Conservation (phyloP, 1,140 invertebrate species). For the Drosophila ambigua region DNA sequence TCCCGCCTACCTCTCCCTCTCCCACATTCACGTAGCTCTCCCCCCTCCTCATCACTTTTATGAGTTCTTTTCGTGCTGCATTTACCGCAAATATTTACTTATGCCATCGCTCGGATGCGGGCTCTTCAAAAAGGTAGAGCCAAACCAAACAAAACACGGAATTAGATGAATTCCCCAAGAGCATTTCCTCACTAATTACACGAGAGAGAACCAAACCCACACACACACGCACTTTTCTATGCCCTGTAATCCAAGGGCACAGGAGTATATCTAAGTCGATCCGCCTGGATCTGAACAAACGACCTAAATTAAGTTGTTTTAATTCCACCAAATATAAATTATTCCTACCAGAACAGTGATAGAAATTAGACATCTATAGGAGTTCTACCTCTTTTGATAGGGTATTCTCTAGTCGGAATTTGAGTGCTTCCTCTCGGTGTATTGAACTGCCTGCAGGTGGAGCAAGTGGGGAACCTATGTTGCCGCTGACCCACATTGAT, state of each 20-base stretch:
- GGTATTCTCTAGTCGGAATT: not conserved
- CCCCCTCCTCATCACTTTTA: not conserved
- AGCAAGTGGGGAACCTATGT: slow-evolving; percentile 11
- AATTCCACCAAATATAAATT: no score
- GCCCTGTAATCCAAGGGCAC: no score
- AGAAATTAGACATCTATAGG: no score
- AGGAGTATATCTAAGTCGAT: no score
- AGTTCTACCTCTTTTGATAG: no score
- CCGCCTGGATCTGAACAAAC: no score
- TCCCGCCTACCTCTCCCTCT: not conserved
- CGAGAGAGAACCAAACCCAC: not conserved
- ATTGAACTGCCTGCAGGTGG: slow-evolving; percentile 60
- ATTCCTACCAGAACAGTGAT: no score
- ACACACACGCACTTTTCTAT: not conserved
- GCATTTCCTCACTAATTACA: slow-evolving; percentile 25
- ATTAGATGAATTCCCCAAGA: not conserved
- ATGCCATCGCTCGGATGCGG: slow-evolving; percentile 20
- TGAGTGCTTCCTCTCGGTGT: slow-evolving; percentile 28
- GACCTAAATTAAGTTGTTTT: no score
- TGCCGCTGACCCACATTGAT: slow-evolving; percentile 56
- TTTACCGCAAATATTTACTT: slow-evolving; percentile 61
- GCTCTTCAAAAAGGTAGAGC: slow-evolving; percentile 33
- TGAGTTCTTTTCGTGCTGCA: slow-evolving; percentile 36
- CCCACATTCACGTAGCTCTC: not conserved
- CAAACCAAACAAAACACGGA: slow-evolving; percentile 7